Evolutionary conservation across 1,140 invertebrate genomes (phyloP).

Genomic region (Drosophila sturtevanti): DNA sequence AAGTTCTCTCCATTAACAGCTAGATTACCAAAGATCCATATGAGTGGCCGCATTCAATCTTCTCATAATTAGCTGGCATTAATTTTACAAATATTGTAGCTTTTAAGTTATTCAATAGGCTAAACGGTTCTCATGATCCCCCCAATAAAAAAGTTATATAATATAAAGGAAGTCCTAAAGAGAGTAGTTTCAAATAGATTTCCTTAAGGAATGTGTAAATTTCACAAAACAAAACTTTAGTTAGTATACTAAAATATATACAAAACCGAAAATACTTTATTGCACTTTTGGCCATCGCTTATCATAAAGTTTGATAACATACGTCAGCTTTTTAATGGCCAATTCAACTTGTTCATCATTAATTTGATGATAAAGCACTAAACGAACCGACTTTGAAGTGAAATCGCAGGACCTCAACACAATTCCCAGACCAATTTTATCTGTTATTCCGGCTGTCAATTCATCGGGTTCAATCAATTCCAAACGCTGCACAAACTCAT

Average conservation of each 20-base stretch:
- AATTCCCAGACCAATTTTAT: background rate
- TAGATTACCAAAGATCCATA: constrained; percentile 71
- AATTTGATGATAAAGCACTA: background rate
- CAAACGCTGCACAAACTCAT: background rate
- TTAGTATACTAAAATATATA: too few relatives aligned
- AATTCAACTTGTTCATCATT: background rate
- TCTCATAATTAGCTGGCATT: constrained; percentile 39
- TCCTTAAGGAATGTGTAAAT: too few relatives aligned
- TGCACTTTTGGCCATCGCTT: background rate
- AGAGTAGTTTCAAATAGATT: too few relatives aligned
- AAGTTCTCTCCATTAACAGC: constrained; percentile 47
- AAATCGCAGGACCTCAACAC: background rate
- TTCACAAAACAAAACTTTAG: too few relatives aligned
- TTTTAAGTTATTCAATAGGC: constrained; percentile 46
- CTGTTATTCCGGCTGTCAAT: background rate
- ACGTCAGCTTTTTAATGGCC: background rate
- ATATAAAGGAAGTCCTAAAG: background rate
- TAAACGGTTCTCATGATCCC: constrained; percentile 34
- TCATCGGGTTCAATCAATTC: background rate
- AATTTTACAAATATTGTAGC: constrained; percentile 44
- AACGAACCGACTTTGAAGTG: background rate
- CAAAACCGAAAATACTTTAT: too few relatives aligned
- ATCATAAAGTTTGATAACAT: background rate
- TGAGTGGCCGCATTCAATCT: constrained; percentile 16
- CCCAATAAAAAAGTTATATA: background rate